A percentile compares a stretch with the other conserved stretches of the same genome.
Conservation (phyloP, 2,797 vertebrate genomes). For the Danio jaintianensis region DNA sequence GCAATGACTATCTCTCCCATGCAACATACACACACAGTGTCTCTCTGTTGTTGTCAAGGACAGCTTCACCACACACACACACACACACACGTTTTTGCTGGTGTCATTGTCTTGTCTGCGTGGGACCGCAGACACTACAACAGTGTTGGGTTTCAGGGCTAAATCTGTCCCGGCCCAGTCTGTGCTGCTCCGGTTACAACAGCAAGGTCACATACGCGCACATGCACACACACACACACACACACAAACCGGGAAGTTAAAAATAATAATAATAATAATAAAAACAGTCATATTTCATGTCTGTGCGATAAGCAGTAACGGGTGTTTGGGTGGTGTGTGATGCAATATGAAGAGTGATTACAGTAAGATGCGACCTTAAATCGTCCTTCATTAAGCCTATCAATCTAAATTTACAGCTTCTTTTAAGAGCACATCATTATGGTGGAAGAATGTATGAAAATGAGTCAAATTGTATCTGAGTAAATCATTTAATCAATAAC, state of each 20-base stretch:
- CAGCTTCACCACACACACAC: conserved; percentile 47
- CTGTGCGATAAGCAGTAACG: conserved; percentile 42
- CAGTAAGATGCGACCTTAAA: background rate
- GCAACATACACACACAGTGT: conserved; percentile 22
- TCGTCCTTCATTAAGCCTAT: conserved; percentile 5
- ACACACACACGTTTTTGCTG: conserved; percentile 53
- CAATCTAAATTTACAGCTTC: background rate
- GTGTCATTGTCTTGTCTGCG: conserved; percentile 68
- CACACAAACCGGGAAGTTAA: background rate
- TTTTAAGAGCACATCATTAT: background rate
- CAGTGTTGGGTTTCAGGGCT: conserved; percentile 65
- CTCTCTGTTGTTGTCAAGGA: conserved; percentile 53
- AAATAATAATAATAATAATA: conserved; percentile 56
- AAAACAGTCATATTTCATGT: conserved; percentile 50
- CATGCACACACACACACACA: conserved; percentile 34
- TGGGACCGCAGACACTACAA: conserved; percentile 66
- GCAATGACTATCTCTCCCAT: conserved; percentile 37
- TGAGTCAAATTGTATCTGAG: background rate
- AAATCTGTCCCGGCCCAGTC: conserved; percentile 61
- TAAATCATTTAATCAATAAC: background rate
- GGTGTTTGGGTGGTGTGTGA: conserved; percentile 50
- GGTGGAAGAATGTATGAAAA: background rate
- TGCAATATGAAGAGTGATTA: conserved; percentile 7
- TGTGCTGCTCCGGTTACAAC: conserved; percentile 53
- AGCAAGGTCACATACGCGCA: conserved; percentile 61